Base-by-base conservation (phyloP, 2,888 invertebrate species). In the Phorcus lineatus region DNA sequence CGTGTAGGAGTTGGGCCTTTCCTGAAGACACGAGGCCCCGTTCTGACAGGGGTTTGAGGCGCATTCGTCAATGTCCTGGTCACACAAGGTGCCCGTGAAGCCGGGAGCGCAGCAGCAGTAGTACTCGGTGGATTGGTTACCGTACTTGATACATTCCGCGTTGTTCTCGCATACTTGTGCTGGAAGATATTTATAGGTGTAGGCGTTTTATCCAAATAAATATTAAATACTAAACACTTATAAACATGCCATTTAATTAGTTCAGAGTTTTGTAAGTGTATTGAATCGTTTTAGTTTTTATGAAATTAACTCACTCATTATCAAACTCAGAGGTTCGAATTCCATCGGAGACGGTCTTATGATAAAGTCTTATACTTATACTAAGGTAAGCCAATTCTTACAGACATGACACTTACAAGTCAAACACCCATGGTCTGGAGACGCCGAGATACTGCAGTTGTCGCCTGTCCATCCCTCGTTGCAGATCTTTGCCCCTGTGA, bases 81-180 rank as follows among this genome's bases (percentile, higher is more conserved):
- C 80, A 75, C 87, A 87, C 36, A 52, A 57, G 13, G 76, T 82
- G 1, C 87, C 87, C 4, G 78, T 79, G 76, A 78, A 87, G 11
- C 87, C 87, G 0, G 67, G 55, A 16, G 77, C 66, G 67, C 87
- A 87, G 74, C 85, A 84, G 74, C 87, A 87, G 78, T 85, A 85
- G 67, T 57, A 82, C 36, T 77, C 66, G 7, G 40, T 52, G 11
- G 77, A 19, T 17, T n/a, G 16, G 55, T 77, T 53, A 11, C 83
- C 84, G 67, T 82, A 80, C 16, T 55, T 54, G 6, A 84, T 80
- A 19, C 85, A 85, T 13, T 75, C 78, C 6, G 81, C 78, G 19
- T 75, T 80, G 77, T 79, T 74, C 31, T 81, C 55, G 40, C 83
- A 83, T 22, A 76, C 52, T 74, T 83, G 80, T 17, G 74, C 82